Evolutionary conservation across 2,113 vertebrate species (phyloP), one percentile per base, ranked within the genome.

Genomic region (Centropus bengalensis): DNA sequence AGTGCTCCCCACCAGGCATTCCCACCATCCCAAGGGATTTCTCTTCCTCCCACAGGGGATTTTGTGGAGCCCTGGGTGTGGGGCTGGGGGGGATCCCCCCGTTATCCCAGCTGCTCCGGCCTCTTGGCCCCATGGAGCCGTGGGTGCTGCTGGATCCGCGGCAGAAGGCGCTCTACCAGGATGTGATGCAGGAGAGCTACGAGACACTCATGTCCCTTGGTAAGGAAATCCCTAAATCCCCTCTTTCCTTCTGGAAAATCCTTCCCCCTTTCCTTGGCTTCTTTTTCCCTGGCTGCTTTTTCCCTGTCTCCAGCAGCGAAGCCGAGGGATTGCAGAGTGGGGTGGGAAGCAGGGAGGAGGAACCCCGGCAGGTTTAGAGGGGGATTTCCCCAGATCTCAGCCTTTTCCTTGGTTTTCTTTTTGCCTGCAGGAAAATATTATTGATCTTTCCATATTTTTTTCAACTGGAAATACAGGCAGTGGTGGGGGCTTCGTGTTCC

Each of bases 181-280:
- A 94, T 0, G 92, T 95, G 69, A 78, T 95, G 94, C 82, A 94
- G 5, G 89, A 94, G 66, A 95, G 94, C 79, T 95, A 95, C 2
- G 69, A 92, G 38, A 94, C 94, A 1, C 82, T 95, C 24, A 77
- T 95, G 92, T 59, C 87, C 17, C 87, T 96, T 2, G 94, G 94
- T 96, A 64, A 92, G 74, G 13, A 13, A 10, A 4, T 6, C 5
- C 20, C 14, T 32, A 36, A 33, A 32, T 3, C 4, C 79, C 79
- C 49, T 2, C 8, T 20, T n/a, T 44, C 56, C 32, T 44, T 28
- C 8, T 28, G 27, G 4, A 14, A 2, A 3, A 2, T 11, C 10
- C 16, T 14, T 10, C 20, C 13, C 1, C 10, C 16, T 47, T 27
- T 12, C 23, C 8, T 20, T 21, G 17, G 4, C 40, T 6, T 23